These are phyloP conservation scores for Myotis davidii DNA, from an alignment of 2,113 vertebrate species.

Conservation along the genomic window DNA sequence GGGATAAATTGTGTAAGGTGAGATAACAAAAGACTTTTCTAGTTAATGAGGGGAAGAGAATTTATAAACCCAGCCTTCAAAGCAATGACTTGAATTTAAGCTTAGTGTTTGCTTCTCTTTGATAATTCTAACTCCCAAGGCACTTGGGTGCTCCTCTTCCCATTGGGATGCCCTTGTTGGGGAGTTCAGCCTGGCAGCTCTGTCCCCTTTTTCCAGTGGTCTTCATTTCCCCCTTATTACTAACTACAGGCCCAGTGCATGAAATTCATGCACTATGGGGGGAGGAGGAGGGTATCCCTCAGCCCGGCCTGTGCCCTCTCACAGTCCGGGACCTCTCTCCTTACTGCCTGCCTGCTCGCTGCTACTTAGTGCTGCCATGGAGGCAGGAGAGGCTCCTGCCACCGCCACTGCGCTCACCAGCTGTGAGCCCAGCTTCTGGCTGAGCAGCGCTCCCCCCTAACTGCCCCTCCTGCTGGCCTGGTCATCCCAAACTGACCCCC, in stretches of 20 bases:
- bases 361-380: too few species aligned
- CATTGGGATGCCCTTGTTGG: constrained; percentile 58
- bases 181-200: constrained; percentile 6
- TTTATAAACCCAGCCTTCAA: constrained; percentile 32
- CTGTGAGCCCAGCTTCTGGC: too few species aligned
- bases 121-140: constrained; percentile 56
- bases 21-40: constrained; percentile 73
- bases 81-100: not conserved
- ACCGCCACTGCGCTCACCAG: too few species aligned
- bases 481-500: too few species aligned
- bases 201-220: constrained; percentile 57
- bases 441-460: too few species aligned
- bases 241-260: not conserved
- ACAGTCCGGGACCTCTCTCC: too few species aligned
- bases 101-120: constrained; percentile 41
- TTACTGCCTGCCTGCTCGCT: too few species aligned
- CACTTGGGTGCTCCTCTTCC: constrained; percentile 37
- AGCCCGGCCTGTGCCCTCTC: too few species aligned
- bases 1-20: constrained; percentile 62
- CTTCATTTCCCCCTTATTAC: constrained; percentile 70
- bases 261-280: too few species aligned
- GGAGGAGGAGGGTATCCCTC: too few species aligned
- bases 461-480: too few species aligned
- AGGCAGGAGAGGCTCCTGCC: too few species aligned
- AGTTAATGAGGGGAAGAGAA: constrained; percentile 48